phyloP scores from a whole-genome alignment of 2,888 invertebrate species.

The Brenthis hecate region DNA sequence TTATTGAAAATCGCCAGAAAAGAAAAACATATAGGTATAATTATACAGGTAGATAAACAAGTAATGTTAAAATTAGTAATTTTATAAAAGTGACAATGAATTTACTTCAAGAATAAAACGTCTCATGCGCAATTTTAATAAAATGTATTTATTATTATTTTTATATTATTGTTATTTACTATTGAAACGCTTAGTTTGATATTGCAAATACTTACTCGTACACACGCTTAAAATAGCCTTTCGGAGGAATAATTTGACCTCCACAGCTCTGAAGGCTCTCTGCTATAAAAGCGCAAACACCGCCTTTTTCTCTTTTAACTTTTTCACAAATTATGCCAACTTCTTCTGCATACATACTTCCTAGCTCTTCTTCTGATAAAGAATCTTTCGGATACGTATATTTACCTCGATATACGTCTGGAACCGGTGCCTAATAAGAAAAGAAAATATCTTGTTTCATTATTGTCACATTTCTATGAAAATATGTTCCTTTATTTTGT shows the following conservation, averaged over 20 bases:
- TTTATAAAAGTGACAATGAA: no score
- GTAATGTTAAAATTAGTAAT: no score
- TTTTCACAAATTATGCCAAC: conserved; percentile 88
- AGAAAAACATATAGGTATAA: no score
- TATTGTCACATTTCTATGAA: neutral
- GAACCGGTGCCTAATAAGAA: conserved; percentile 89
- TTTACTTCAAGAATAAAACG: no score
- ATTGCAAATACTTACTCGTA: conserved; percentile 84
- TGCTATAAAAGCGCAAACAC: conserved; percentile 93
- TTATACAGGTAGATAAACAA: no score
- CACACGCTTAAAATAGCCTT: conserved; percentile 91
- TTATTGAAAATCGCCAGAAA: no score
- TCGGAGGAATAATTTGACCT: conserved; percentile 96
- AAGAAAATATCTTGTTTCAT: neutral
- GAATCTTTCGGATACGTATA: conserved; percentile 82
- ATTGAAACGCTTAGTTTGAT: neutral
- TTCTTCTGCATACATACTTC: conserved; percentile 91
- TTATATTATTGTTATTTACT: neutral
- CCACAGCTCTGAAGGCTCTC: conserved; percentile 99
- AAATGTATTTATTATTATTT: neutral
- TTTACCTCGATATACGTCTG: conserved; percentile 96
- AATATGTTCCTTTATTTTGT: conserved; percentile 14
- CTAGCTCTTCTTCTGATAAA: conserved; percentile 85
- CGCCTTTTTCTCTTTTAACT: conserved; percentile 85
- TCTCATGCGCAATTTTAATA: no score